Base-by-base conservation (phyloP, 2,113 vertebrate genomes). In the Planiliza haematocheilus region DNA sequence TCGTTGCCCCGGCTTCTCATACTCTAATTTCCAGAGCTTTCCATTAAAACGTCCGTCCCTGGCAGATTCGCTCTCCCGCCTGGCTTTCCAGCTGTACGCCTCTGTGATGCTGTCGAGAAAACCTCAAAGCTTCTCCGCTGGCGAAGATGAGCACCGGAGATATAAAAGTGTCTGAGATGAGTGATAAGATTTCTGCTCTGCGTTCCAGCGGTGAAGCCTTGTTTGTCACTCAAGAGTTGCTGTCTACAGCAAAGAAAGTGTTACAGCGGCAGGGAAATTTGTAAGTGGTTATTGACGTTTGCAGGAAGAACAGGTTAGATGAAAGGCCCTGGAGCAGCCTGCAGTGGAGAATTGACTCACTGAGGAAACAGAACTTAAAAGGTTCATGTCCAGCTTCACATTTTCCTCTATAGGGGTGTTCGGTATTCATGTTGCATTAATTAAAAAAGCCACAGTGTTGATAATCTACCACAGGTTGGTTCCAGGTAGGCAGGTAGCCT, bases 121-220 rank as follows among this genome's bases (percentile, higher is more conserved):
- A 61, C 59, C 77, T 86, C 84, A 71, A 55, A 87, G 79, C 82
- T 5, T 82, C 81, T 86, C 87, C 66, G 68, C 70, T 70, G 18
- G 56, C 48, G 71, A 53, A 58, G 50, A 84, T 85, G 76, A 82
- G 83, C 68, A 70, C 45, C 74, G 49, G 43, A 46, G 53, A 74
- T 87, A 74, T 84, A 79, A 74, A 62, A 85, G 71, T 57, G 76
- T 63, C 62, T 4, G 41, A 76, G 60, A 79, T 82, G 85, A 90
- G 76, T 83, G 89, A 83, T 76, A 60, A 73, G 76, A 87, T 84
- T 53, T 46, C 66, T 1, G 63, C 80, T 56, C 5, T 39, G 49
- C 60, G 75, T 84, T 92, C 70, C 24, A 1, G 50, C 61, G 69
- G 52, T 16, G 53, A 65, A 46, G 55, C 9, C 18, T 3, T 38